Conservation (phyloP, 1,140 invertebrate species). For the Drosophila ambigua region DNA sequence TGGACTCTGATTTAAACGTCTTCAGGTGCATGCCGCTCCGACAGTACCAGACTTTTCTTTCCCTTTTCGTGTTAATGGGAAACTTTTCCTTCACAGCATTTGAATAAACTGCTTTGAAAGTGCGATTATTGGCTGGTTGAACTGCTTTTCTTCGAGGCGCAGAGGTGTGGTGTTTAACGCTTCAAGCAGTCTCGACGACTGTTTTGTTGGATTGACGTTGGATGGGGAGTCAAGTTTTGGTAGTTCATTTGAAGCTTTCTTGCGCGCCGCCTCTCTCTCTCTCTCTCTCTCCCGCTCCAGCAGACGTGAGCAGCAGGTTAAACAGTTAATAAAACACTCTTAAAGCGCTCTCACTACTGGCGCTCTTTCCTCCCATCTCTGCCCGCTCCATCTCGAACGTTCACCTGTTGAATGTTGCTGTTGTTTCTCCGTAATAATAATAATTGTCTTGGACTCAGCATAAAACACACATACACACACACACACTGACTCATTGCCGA, state of each 20-base stretch:
- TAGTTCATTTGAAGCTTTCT: constrained; percentile 30
- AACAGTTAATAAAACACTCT: constrained; percentile 48
- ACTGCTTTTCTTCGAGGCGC: neutral
- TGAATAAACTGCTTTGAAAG: constrained; percentile 13
- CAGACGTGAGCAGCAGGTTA: constrained; percentile 70
- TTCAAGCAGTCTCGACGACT: constrained; percentile 67
- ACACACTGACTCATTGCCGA: constrained; percentile 5
- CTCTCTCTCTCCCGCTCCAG: neutral
- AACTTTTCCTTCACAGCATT: constrained; percentile 37
- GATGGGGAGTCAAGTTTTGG: constrained; percentile 34
- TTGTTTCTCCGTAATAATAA: constrained; percentile 37
- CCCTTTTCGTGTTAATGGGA: constrained; percentile 17
- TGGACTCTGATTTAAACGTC: neutral
- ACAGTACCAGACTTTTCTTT: constrained; percentile 21
- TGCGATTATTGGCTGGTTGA: constrained; percentile 19
- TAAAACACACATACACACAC: constrained; percentile 24
- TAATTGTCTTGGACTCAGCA: constrained; percentile 52
- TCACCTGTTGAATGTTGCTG: constrained; percentile 44
- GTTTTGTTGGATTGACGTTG: constrained; percentile 26
- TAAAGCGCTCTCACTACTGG: constrained; percentile 38
- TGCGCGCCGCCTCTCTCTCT: constrained; percentile 2
- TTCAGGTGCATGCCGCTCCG: constrained; percentile 25
- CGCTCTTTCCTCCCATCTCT: constrained; percentile 19
- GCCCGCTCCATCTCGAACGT: constrained; percentile 39
- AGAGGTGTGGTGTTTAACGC: constrained; percentile 30